These are phyloP conservation scores for Callithrix jacchus DNA, from an alignment of 2,113 vertebrate species.

Conservation along the genomic window DNA sequence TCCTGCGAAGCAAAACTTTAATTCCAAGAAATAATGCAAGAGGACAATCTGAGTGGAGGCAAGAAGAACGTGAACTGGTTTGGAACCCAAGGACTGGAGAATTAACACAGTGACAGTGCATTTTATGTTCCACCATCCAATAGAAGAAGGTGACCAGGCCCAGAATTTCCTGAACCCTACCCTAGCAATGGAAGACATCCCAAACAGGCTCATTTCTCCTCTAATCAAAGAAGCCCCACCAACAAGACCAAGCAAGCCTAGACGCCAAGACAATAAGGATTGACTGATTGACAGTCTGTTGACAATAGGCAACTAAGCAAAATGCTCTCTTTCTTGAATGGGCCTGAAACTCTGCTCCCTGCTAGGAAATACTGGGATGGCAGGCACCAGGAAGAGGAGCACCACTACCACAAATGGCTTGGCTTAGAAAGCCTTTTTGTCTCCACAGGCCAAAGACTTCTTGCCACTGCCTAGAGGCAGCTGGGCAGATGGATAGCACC, in stretches of 20 bases:
- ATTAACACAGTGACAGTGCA: neutral
- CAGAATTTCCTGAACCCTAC: neutral
- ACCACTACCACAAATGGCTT: neutral
- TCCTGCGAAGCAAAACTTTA: neutral
- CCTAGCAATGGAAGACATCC: neutral
- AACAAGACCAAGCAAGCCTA: neutral
- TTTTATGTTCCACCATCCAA: neutral
- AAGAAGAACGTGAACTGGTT: neutral
- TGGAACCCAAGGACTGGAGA: neutral
- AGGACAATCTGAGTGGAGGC: neutral
- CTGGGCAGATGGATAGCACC: neutral
- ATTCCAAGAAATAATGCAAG: conserved; percentile 1
- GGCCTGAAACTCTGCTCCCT: neutral
- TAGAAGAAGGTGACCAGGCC: neutral
- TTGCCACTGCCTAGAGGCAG: neutral
- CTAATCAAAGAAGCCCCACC: neutral
- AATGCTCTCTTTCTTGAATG: neutral
- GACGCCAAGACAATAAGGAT: neutral
- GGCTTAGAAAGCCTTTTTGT: neutral
- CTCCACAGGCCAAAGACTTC: neutral
- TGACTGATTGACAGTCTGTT: neutral
- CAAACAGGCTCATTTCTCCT: neutral
- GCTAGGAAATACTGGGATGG: neutral
- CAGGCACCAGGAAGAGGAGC: neutral
- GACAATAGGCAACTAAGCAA: neutral